Evolutionary conservation across 2,888 invertebrate species (phyloP), one percentile per base, ranked within the genome.

Genomic region (Mythimna impura): DNA sequence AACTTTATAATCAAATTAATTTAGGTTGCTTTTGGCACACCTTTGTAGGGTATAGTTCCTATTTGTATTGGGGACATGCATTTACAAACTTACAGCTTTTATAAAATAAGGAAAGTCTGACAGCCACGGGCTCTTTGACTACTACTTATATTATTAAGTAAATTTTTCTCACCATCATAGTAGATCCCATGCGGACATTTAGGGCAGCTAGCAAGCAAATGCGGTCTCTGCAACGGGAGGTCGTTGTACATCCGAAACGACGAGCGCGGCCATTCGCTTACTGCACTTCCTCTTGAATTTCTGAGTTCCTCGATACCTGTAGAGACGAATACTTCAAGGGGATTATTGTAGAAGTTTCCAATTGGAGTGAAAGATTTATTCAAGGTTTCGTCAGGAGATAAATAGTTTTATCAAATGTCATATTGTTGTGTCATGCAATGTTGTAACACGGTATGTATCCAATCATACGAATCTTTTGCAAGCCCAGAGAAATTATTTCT

Each of bases 181-280:
- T 89, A 90, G 3, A 91, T 91, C 62, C 90, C 83, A 68, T 93
- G 92, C 2, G 94, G 92, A 82, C 95, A 95, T 71, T 92, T 89
- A 30, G 94, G 94, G 87, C 95, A 96, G 91, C 95, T 96, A 96
- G 92, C 96, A 96, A 92, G 94, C 95, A 83, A 96, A 96, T 86
- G 92, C 92, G 86, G 96, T 96, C 91, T 96, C 96, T 70, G 95
- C 95, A 83, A 93, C 82, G 79, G 92, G 88, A 36, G 89, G 88
- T 75, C 90, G 88, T 40, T 86, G 74, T 74, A 90, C 67, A 78
- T 91, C 89, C 89, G 95, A 90, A 63, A 93, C 92, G 92, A 93
- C 91, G 89, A 95, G 89, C 86, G 94, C 91, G 85, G 94, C 94
- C 95, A 96, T 90, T 87, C 95, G 88, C 81, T 93, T 89, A 82